Conservation (phyloP, 2,797 vertebrate species). For the Kryptolebias ocellatus region DNA sequence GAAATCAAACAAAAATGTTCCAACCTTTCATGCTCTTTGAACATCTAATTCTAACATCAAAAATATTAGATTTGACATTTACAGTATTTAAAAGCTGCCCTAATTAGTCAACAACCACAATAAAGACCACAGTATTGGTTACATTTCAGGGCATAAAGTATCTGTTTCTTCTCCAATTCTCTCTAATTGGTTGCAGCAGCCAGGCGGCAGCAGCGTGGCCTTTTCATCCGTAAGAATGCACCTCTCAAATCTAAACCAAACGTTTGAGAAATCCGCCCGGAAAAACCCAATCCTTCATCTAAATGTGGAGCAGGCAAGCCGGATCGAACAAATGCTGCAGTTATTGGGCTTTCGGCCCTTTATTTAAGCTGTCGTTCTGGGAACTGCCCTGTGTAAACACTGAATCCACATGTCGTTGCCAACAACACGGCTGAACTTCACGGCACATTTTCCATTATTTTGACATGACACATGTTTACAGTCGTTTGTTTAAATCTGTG, state of each 20-base stretch:
- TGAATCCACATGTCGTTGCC: conserved; percentile 19
- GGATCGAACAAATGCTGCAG: conserved; percentile 17
- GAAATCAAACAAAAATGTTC: conserved; percentile 42
- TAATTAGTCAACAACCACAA: background rate
- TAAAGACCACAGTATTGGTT: background rate
- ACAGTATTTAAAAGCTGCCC: too few relatives aligned
- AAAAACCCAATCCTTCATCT: background rate
- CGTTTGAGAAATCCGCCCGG: background rate
- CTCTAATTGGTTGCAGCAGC: conserved; percentile 11
- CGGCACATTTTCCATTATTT: conserved; percentile 37
- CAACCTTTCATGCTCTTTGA: conserved; percentile 2
- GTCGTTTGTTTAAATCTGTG: background rate
- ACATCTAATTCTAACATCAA: background rate
- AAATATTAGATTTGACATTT: too few relatives aligned
- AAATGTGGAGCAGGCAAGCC: conserved; percentile 5
- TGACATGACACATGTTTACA: conserved; percentile 38
- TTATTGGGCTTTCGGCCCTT: conserved; percentile 16
- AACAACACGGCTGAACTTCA: conserved; percentile 19
- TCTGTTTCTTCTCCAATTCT: background rate
- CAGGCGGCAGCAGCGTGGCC: background rate
- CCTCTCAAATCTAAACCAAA: conserved; percentile 24
- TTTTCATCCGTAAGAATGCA: background rate
- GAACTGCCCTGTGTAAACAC: conserved; percentile 58
- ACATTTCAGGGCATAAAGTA: background rate
- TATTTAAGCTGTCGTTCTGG: conserved; percentile 2